Conservation (phyloP, 2,888 invertebrate species). For the Ptychoptera contaminata region DNA sequence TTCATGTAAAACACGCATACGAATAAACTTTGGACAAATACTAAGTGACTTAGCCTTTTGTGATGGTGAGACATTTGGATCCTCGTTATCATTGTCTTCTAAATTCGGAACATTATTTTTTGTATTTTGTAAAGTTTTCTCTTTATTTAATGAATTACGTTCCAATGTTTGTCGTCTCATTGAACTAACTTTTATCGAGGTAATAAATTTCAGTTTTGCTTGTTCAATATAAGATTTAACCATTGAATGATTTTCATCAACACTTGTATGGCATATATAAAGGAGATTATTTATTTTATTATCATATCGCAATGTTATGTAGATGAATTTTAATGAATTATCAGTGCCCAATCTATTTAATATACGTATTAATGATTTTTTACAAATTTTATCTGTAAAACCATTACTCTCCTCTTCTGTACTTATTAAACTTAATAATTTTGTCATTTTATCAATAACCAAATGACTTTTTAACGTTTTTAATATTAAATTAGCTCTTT, state of each 20-base stretch:
- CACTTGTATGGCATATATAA: conserved; percentile 37
- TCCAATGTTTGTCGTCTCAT: neutral
- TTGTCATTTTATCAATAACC: conserved; percentile 38
- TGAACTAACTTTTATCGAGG: conserved; percentile 17
- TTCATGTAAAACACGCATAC: conserved; percentile 49
- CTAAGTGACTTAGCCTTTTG: conserved; percentile 14
- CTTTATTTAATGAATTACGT: neutral
- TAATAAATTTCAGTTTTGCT: conserved; percentile 37
- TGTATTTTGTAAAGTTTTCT: neutral
- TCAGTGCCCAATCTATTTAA: conserved; percentile 35
- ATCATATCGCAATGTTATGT: conserved; percentile 24
- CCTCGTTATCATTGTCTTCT: too few species aligned
- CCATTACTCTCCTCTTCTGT: conserved; percentile 36
- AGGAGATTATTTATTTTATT: conserved; percentile 31
- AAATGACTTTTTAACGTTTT: conserved; percentile 40
- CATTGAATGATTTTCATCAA: conserved; percentile 32
- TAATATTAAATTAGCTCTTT: conserved; percentile 45
- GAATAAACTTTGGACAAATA: conserved; percentile 40
- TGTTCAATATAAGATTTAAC: conserved; percentile 44
- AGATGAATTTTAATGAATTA: neutral
- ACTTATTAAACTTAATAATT: conserved; percentile 35
- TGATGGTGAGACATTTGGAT: conserved; percentile 20
- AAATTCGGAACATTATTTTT: neutral
- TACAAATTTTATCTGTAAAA: conserved; percentile 38
- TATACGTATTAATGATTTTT: conserved; percentile 44